A percentile compares a stretch with the other conserved stretches of the same genome.
These are phyloP conservation scores for Pogonomyrmex barbatus DNA, from an alignment of 1,140 invertebrate genomes.

Conservation along the genomic window DNA sequence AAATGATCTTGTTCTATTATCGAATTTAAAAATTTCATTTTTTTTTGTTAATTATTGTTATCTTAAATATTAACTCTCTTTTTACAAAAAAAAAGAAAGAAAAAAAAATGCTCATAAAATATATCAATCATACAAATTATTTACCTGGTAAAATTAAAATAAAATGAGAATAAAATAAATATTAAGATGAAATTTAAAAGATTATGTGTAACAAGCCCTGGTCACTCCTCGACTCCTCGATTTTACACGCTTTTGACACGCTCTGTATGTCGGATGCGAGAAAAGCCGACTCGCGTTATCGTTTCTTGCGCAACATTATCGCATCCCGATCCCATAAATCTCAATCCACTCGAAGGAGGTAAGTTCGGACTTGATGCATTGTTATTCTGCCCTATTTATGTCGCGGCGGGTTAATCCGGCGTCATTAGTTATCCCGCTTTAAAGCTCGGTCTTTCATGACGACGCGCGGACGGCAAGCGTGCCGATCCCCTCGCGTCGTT, in stretches of 20 bases:
- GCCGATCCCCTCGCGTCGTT: constrained; percentile 16
- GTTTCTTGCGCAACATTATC: constrained; percentile 50
- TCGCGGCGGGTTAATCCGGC: constrained; percentile 15
- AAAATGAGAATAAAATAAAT: too few species aligned
- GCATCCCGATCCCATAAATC: constrained; percentile 55
- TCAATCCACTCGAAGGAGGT: constrained; percentile 53
- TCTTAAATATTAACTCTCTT: neutral
- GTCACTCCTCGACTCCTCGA: neutral
- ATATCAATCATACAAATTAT: neutral
- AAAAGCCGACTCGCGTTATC: constrained; percentile 20
- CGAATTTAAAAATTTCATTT: too few species aligned
- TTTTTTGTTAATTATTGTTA: too few species aligned
- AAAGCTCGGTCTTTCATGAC: constrained; percentile 27
- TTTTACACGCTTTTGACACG: constrained; percentile 8
- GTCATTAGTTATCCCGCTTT: constrained; percentile 49
- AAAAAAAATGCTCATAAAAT: neutral
- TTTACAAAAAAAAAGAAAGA: neutral
- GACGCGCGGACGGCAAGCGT: constrained; percentile 29
- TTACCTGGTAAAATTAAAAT: too few species aligned
- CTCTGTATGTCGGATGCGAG: neutral
- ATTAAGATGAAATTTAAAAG: too few species aligned
- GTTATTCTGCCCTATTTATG: constrained; percentile 56
- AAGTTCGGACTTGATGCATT: constrained; percentile 49
- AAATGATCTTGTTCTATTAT: too few species aligned
- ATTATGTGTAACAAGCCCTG: neutral